Base-by-base conservation (phyloP, 1,140 invertebrate genomes). In the Trypoxylus dichotomus region DNA sequence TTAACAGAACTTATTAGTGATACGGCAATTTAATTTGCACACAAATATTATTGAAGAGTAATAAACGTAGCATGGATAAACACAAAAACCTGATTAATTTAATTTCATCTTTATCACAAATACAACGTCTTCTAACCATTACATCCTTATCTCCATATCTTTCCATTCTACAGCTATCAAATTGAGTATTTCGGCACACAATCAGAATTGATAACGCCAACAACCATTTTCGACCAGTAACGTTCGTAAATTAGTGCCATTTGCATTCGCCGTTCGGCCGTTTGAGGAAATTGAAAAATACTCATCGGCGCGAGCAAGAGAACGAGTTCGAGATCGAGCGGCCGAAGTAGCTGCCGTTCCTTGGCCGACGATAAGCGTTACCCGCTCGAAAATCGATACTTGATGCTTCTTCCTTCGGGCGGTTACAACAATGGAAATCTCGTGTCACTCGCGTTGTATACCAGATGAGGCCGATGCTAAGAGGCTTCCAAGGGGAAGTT, bases 371-470 rank as follows among this genome's bases (percentile, higher is more conserved):
- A 54, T 19, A 54, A 54, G 47, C 47, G 15, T 8, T 8, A 37
- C 10, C 60, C 24, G 19, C 19, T 15, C 60, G 60, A 68, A 58
- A 68, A 68, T 68, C 60, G 60, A 68, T 68, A 68, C 60, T 68
- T 68, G 60, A 68, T 68, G 60, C 60, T 68, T 68, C 60, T 24
- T 68, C 21, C 60, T 27, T 10, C 60, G 60, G 27, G 60, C 60
- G 24, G 60, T 24, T 68, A 68, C 21, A 54, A 54, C 47, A 68
- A 68, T 68, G 60, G 60, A 68, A 68, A 68, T 68, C 60, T 68
- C 60, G 60, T 68, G 60, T 68, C 60, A 68, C 60, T 68, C 60
- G 60, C 60, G 24, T 25, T 68, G 60, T 68, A 68, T 68, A 24
- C 60, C 60, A 68, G 60, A 68, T 68, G 60, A 68, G 60, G 47